phyloP scores from a whole-genome alignment of 2,888 invertebrate genomes.

The Tenthredo notha region DNA sequence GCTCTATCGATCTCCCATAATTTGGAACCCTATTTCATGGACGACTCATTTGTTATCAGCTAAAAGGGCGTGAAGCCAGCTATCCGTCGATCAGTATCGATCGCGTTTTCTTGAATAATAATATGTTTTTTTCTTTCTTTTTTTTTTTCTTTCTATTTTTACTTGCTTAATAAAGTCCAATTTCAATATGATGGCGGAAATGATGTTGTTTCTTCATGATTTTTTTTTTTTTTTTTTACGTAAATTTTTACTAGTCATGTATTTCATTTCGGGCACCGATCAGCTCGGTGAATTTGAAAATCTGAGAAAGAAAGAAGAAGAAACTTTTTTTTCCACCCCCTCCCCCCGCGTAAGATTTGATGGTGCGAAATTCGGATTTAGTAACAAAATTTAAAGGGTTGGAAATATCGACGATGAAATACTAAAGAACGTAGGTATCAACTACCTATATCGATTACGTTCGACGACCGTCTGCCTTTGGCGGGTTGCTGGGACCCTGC shows the following conservation, averaged over 20 bases:
- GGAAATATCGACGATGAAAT: constrained; percentile 8
- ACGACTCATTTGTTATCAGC: constrained; percentile 26
- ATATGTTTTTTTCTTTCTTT: constrained; percentile 19
- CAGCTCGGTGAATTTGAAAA: too few species aligned
- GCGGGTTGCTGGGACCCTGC: constrained; percentile 38
- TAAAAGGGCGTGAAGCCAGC: constrained; percentile 27
- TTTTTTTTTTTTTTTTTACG: too few species aligned
- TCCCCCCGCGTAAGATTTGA: not conserved
- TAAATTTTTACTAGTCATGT: too few species aligned
- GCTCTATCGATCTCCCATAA: constrained; percentile 20
- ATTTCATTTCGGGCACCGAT: too few species aligned
- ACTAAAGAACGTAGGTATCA: not conserved
- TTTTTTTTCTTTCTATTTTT: constrained; percentile 11
- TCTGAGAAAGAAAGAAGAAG: too few species aligned
- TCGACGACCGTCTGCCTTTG: constrained; percentile 33
- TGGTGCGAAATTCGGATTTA: constrained; percentile 17
- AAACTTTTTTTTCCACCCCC: not conserved
- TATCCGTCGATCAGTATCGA: not conserved
- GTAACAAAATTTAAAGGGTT: not conserved
- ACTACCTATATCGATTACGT: constrained; percentile 38
- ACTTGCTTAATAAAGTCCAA: constrained; percentile 9
- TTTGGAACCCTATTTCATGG: constrained; percentile 19
- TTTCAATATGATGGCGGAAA: not conserved
- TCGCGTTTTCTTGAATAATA: not conserved
- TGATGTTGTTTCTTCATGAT: too few species aligned